Evolutionary conservation across 2,888 invertebrate genomes (phyloP), one percentile per base, ranked within the genome.

Genomic region (Cosmia trapezina): DNA sequence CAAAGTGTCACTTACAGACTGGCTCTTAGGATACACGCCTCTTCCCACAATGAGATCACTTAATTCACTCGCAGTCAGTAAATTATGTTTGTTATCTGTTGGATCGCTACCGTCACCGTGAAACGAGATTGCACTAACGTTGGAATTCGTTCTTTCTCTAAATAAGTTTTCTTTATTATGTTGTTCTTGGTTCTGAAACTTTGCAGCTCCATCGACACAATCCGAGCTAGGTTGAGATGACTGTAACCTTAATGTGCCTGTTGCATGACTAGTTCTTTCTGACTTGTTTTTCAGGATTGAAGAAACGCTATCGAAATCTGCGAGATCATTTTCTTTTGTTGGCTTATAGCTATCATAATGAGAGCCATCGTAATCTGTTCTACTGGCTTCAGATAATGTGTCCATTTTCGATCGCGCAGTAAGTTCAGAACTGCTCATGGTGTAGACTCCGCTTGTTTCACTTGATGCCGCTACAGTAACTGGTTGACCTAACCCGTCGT

Each of bases 61-160:
- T 45, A 98, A 94, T 91, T 98, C 98, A 89, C 98, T 98, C 9
- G 98, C 98, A 49, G 98, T 98, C 12, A 98, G 96, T 72, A 98
- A 94, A 37, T 97, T 97, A 81, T 97, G 98, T 85, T 97, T 97
- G 80, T 97, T 97, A 89, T 98, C 98, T 1, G 98, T 98, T 5
- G 98, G 98, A 92, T 98, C 98, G 89, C 98, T 98, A n/a, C 98
- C 98, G 88, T 98, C 98, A 5, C 98, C 98, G 63, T 98, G 97
- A 91, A 98, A 98, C 65, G 98, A 98, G 47, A 97, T 96, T n/a
- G 97, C 97, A 91, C 98, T 98, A 1, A 98, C 97, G 86, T 98
- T 97, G 3, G 98, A 98, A 89, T 98, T 98, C 56, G 98, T 97
- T 71, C 98, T 95, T 89, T 97, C 96, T 73, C 98, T 95, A 89